phyloP scores from a whole-genome alignment of 2,797 vertebrate species.

The Cirrhinus mrigala region DNA sequence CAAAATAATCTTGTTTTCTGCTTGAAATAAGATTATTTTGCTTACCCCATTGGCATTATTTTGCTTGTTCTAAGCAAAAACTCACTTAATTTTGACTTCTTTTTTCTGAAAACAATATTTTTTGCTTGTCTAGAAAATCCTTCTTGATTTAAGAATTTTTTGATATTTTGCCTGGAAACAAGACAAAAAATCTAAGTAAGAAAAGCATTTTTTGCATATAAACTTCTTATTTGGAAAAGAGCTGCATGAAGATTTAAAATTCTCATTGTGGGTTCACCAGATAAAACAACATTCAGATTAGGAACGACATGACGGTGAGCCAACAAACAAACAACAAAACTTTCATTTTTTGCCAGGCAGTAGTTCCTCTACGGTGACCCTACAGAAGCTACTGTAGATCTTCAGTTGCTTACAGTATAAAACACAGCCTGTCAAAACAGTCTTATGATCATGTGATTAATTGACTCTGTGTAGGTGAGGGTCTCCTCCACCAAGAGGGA shows the following conservation, averaged over 20 bases:
- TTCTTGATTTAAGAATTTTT: too few relatives aligned
- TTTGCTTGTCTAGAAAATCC: too few relatives aligned
- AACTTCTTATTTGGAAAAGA: background rate
- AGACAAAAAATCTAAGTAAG: too few relatives aligned
- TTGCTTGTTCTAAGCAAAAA: too few relatives aligned
- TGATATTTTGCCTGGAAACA: too few relatives aligned
- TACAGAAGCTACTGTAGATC: background rate
- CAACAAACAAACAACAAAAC: background rate
- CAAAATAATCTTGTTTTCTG: too few relatives aligned
- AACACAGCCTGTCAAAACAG: conserved; percentile 33
- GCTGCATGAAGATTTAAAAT: background rate
- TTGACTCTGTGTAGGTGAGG: conserved; percentile 34
- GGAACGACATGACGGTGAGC: background rate
- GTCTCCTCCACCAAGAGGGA: conserved; percentile 37
- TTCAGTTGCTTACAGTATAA: conserved; percentile 6
- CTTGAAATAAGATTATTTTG: too few relatives aligned
- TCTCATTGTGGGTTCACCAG: background rate
- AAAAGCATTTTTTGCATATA: too few relatives aligned
- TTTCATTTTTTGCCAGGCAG: background rate
- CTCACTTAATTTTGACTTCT: too few relatives aligned
- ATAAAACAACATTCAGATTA: background rate
- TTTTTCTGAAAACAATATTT: too few relatives aligned
- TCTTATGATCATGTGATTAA: conserved; percentile 31
- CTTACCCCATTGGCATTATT: too few relatives aligned
- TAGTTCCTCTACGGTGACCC: background rate